Percentiles rank a stretch among this genome's conserved stretches.
phyloP scores from a whole-genome alignment of 1,140 invertebrate genomes.

The Pachypsylla venusta region DNA sequence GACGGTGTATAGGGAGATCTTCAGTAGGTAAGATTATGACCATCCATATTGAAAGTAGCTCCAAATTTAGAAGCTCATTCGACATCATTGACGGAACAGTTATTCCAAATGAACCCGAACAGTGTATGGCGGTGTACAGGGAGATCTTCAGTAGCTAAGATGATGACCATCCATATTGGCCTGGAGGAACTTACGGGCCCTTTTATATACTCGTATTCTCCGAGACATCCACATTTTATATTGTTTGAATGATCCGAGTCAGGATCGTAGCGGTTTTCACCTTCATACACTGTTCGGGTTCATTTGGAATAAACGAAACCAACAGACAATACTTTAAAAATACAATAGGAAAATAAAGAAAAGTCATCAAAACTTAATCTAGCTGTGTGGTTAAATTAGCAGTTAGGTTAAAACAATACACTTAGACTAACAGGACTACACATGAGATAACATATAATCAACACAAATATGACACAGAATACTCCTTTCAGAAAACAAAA shows the following conservation, averaged over 20 bases:
- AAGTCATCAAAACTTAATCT: too few relatives aligned
- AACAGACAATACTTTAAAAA: too few relatives aligned
- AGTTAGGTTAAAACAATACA: too few relatives aligned
- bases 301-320: constrained; percentile 66
- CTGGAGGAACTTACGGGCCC: neutral
- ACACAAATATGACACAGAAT: too few relatives aligned
- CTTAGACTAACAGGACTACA: too few relatives aligned
- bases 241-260: too few relatives aligned
- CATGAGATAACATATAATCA: too few relatives aligned
- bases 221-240: too few relatives aligned
- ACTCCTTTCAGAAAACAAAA: too few relatives aligned
- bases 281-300: constrained; percentile 54
- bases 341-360: too few relatives aligned
- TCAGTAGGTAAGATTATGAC: constrained; percentile 54
- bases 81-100: constrained; percentile 69
- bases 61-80: constrained; percentile 51
- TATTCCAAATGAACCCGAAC: constrained; percentile 57
- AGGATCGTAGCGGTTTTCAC: too few relatives aligned
- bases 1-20: constrained; percentile 50
- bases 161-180: neutral
- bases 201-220: neutral
- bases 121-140: constrained; percentile 53
- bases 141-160: constrained; percentile 55
- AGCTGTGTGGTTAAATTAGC: too few relatives aligned
- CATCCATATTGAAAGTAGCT: constrained; percentile 39